Conservation (phyloP, 2,888 invertebrate genomes). For the Molorchus minor region DNA sequence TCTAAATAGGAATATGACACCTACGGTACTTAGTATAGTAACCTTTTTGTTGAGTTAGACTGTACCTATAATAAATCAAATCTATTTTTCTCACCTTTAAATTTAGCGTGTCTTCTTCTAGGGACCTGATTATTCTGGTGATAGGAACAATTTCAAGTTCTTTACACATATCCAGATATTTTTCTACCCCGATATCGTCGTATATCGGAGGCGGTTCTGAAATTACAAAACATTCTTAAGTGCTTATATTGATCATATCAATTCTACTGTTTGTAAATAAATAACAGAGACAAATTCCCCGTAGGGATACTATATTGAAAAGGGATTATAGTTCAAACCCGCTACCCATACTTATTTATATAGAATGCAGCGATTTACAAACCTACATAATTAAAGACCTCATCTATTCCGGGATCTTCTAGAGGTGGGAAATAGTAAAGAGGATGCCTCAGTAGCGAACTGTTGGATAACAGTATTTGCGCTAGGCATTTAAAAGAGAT, state of each 20-base stretch:
- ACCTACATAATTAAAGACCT: constrained; percentile 56
- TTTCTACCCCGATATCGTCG: constrained; percentile 55
- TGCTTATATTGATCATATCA: not conserved
- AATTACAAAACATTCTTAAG: too few species aligned
- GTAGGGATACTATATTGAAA: too few species aligned
- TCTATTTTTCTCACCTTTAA: constrained; percentile 56
- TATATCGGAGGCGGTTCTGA: constrained; percentile 47
- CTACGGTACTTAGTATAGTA: too few species aligned
- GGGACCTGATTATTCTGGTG: constrained; percentile 51
- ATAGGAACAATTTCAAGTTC: constrained; percentile 58
- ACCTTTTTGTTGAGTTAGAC: not conserved
- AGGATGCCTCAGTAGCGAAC: constrained; percentile 63
- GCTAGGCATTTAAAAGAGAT: constrained; percentile 58
- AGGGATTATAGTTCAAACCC: too few species aligned
- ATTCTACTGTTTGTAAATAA: not conserved
- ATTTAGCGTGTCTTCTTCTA: constrained; percentile 52
- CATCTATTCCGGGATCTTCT: constrained; percentile 59
- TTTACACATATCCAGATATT: constrained; percentile 58
- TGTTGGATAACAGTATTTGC: constrained; percentile 61
- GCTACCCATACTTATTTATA: too few species aligned
- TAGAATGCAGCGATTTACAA: constrained; percentile 14
- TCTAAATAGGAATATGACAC: too few species aligned
- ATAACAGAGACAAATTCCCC: too few species aligned
- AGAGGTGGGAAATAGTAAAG: constrained; percentile 63
- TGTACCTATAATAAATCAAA: too few species aligned